These are phyloP conservation scores for Sphenopsis melanotis DNA, from an alignment of 2,797 vertebrate species.

Conservation along the genomic window DNA sequence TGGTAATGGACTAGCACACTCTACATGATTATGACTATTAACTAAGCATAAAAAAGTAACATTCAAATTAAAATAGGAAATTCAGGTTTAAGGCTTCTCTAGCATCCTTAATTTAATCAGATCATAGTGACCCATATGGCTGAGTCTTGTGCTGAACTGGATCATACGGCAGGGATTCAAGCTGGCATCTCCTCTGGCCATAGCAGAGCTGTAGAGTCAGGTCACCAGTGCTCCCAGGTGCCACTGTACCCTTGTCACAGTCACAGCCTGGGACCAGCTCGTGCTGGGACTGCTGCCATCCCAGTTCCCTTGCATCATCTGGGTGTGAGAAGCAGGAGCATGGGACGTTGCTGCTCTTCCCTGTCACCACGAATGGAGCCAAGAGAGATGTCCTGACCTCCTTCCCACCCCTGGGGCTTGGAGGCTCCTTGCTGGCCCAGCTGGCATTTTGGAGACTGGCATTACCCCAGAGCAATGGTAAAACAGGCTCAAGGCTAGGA, in stretches of 20 bases:
- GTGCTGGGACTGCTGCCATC: accelerated
- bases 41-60: slow-evolving; percentile 53
- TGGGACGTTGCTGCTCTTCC: background rate
- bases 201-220: background rate
- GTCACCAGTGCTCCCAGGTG: background rate
- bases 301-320: too few relatives aligned
- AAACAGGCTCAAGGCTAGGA: background rate
- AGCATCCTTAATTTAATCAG: slow-evolving; percentile 51
- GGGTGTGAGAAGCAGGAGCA: background rate
- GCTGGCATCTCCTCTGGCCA: background rate
- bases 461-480: background rate
- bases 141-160: slow-evolving; percentile 4
- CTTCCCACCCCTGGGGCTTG: background rate
- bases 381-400: background rate
- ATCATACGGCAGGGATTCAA: background rate
- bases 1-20: slow-evolving; percentile 64
- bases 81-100: slow-evolving; percentile 58
- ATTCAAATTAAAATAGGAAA: slow-evolving; percentile 65
- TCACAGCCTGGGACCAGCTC: background rate
- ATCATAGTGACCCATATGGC: slow-evolving; percentile 39
- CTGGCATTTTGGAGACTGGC: background rate
- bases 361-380: background rate
- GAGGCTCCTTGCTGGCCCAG: background rate
- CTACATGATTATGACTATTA: slow-evolving; percentile 67
- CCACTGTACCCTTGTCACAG: background rate